phyloP scores from a whole-genome alignment of 1,140 invertebrate species.

The Halyomorpha halys region DNA sequence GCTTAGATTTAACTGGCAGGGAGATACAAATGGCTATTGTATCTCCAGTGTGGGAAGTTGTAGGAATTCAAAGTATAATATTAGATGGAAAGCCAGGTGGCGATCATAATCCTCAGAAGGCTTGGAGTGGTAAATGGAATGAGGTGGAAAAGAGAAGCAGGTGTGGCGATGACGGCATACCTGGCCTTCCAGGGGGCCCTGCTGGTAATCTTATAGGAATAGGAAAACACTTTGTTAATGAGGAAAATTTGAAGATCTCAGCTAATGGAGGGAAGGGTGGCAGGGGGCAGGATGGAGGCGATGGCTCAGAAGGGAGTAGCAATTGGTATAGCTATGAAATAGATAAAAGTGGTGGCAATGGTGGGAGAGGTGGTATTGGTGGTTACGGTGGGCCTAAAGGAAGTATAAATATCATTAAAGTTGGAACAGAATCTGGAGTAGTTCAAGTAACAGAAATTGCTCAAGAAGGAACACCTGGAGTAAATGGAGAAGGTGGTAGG shows the following conservation, averaged over 20 bases:
- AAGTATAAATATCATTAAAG: too few relatives aligned
- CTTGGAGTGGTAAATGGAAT: neutral
- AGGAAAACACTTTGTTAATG: too few relatives aligned
- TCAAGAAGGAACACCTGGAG: neutral
- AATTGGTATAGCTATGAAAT: too few relatives aligned
- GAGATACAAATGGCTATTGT: neutral
- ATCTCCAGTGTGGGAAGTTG: slow-evolving; percentile 19
- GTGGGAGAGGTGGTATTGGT: slow-evolving; percentile 5
- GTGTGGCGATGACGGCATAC: neutral
- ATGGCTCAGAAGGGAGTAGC: neutral
- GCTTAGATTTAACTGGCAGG: neutral
- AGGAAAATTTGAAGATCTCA: too few relatives aligned
- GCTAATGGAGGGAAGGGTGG: too few relatives aligned
- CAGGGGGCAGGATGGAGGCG: neutral
- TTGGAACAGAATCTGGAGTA: too few relatives aligned
- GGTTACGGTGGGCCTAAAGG: slow-evolving; percentile 13
- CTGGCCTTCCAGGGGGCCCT: neutral
- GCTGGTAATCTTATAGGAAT: too few relatives aligned
- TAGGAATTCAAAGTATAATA: neutral
- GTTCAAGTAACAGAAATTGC: neutral
- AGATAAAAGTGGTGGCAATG: too few relatives aligned
- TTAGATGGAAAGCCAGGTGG: neutral
- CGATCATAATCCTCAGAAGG: neutral
- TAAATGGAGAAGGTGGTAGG: neutral
- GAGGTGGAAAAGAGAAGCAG: too few relatives aligned